Conservation (phyloP, 2,797 vertebrate species). For the Parauchenoglanis ngamensis region DNA sequence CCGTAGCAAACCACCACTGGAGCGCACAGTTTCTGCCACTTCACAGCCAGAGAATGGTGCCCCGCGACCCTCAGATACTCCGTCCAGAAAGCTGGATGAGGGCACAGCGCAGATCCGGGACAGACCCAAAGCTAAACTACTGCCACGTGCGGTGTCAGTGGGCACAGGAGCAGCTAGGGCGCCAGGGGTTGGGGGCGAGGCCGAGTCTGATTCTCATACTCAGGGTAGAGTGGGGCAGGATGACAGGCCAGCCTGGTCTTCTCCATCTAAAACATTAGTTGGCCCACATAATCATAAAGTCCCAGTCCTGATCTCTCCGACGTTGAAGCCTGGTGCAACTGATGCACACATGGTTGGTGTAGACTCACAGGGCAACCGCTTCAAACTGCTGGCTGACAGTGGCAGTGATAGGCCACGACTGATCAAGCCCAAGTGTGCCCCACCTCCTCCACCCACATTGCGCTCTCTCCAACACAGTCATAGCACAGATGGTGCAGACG, state of each 20-base stretch:
- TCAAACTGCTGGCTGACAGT: slow-evolving; percentile 93
- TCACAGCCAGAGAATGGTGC: slow-evolving; percentile 87
- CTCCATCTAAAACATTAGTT: slow-evolving; percentile 82
- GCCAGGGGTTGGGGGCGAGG: slow-evolving; percentile 75
- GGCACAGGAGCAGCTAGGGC: slow-evolving; percentile 68
- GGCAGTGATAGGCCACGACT: slow-evolving; percentile 91
- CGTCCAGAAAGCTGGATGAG: slow-evolving; percentile 87
- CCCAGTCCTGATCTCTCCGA: slow-evolving; percentile 96
- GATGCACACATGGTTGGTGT: slow-evolving; percentile 93
- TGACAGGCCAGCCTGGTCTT: slow-evolving; percentile 82
- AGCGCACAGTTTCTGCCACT: slow-evolving; percentile 88
- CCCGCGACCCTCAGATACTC: slow-evolving; percentile 76
- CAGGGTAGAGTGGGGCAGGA: slow-evolving; percentile 81
- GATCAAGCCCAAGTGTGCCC: slow-evolving; percentile 97
- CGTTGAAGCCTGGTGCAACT: slow-evolving; percentile 89
- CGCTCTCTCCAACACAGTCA: slow-evolving; percentile 84
- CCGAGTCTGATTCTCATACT: slow-evolving; percentile 68
- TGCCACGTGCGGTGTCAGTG: slow-evolving; percentile 78
- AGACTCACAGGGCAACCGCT: slow-evolving; percentile 99
- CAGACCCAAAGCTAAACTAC: slow-evolving; percentile 92
- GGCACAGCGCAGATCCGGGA: slow-evolving; percentile 88
- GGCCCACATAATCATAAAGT: slow-evolving; percentile 95
- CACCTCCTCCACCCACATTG: slow-evolving; percentile 90
- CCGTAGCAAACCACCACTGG: slow-evolving; percentile 91
- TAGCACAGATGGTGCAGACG: slow-evolving; percentile 77